Evolutionary conservation across 2,888 invertebrate genomes (phyloP).

Genomic region (Volucella zonaria): DNA sequence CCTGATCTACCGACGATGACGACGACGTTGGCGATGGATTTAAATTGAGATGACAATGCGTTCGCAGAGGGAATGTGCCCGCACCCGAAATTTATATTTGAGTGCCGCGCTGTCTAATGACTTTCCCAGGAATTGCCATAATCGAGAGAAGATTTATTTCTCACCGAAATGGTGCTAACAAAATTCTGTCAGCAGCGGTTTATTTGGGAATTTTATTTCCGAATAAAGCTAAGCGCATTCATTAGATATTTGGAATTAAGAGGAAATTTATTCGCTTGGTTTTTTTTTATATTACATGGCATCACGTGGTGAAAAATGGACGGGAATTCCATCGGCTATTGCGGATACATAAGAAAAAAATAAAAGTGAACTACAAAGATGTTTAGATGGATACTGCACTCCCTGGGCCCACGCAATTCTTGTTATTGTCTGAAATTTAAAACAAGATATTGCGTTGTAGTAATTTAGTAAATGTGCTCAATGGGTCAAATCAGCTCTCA

Average conservation of each 20-base stretch:
- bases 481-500: no score
- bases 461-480: no score
- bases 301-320: no score
- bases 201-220: slow-evolving; percentile 32
- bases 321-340: no score
- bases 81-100: slow-evolving; percentile 1
- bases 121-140: slow-evolving; percentile 44
- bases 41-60: slow-evolving; percentile 37
- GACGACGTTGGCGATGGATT: neutral
- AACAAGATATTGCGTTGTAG: no score
- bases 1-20: slow-evolving; percentile 46
- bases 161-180: slow-evolving; percentile 38
- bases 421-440: no score
- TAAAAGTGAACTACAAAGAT: no score
- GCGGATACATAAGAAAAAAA: no score
- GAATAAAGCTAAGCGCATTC: slow-evolving; percentile 49
- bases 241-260: slow-evolving; percentile 5
- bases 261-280: no score
- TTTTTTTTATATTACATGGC: no score
- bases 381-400: no score
- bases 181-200: slow-evolving; percentile 27
- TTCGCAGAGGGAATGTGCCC: slow-evolving; percentile 13
- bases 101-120: neutral
- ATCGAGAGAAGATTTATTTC: slow-evolving; percentile 24
- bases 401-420: no score